Evolutionary conservation across 2,888 invertebrate species (phyloP).

Genomic region (Drosophila limbata): DNA sequence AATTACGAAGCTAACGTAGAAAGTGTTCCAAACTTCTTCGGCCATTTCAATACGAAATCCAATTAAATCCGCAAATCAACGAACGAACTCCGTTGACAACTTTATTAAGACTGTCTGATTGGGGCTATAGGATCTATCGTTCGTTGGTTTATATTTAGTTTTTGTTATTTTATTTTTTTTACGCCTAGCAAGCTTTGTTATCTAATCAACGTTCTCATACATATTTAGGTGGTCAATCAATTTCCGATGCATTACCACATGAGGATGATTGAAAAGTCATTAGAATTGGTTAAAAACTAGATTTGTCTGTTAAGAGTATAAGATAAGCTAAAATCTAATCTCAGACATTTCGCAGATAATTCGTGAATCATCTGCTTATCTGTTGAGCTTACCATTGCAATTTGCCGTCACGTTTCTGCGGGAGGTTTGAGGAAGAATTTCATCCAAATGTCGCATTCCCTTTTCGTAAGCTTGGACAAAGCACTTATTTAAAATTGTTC

Average conservation of each 20-base stretch:
- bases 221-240: slow-evolving; percentile 9
- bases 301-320: too few species aligned
- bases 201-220: slow-evolving; percentile 14
- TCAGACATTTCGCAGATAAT: neutral
- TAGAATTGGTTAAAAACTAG: neutral
- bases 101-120: slow-evolving; percentile 29
- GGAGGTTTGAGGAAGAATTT: neutral
- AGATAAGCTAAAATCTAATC: neutral
- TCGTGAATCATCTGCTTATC: neutral
- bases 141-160: slow-evolving; percentile 14
- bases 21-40: slow-evolving; percentile 2
- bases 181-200: slow-evolving; percentile 13
- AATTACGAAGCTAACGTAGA: neutral
- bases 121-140: slow-evolving; percentile 9
- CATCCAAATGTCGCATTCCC: neutral
- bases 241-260: neutral
- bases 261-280: neutral
- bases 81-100: slow-evolving; percentile 30
- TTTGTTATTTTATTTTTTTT: neutral
- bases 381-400: slow-evolving; percentile 3
- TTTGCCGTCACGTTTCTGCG: neutral
- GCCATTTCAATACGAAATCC: slow-evolving; percentile 9
- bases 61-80: slow-evolving; percentile 9
- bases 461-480: neutral
- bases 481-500: neutral